A percentile compares a stretch with the other conserved stretches of the same genome.
These are phyloP conservation scores for Dipus sagitta DNA, from an alignment of 2,797 vertebrate species.

Conservation along the genomic window DNA sequence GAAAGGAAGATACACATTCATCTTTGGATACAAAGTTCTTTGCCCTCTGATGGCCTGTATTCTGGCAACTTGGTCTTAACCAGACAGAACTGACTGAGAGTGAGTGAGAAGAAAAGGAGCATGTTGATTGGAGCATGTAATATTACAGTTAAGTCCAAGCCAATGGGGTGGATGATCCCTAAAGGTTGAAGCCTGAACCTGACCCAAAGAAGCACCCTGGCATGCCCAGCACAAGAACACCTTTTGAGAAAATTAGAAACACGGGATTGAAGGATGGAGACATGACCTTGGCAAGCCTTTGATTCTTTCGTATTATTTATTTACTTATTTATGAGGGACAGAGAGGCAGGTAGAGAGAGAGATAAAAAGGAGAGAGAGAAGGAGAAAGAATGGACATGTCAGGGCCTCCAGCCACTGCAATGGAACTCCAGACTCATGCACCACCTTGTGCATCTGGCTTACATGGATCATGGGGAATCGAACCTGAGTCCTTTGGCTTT, in stretches of 20 bases:
- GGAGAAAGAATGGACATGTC: too few species aligned
- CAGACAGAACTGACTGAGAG: not conserved
- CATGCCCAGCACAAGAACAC: rapidly evolving
- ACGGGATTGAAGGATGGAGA: not conserved
- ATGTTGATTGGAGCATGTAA: not conserved
- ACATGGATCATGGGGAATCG: too few species aligned
- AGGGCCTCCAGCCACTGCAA: too few species aligned
- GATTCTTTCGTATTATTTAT: not conserved
- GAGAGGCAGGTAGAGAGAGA: too few species aligned
- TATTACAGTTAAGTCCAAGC: not conserved
- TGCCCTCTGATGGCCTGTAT: not conserved
- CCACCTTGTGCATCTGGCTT: too few species aligned
- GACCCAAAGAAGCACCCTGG: not conserved
- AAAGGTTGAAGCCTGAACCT: not conserved
- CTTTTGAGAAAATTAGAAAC: not conserved
- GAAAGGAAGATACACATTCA: not conserved
- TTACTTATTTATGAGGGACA: too few species aligned
- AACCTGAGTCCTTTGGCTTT: too few species aligned
- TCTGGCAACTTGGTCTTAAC: not conserved
- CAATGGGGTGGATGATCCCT: not conserved
- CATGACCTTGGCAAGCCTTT: not conserved
- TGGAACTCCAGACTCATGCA: too few species aligned
- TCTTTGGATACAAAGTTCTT: not conserved
- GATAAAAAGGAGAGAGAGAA: too few species aligned
- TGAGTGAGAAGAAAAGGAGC: not conserved